Evolutionary conservation across 2,888 invertebrate species (phyloP), one percentile per base, ranked within the genome.

Genomic region (Melipona beecheii): DNA sequence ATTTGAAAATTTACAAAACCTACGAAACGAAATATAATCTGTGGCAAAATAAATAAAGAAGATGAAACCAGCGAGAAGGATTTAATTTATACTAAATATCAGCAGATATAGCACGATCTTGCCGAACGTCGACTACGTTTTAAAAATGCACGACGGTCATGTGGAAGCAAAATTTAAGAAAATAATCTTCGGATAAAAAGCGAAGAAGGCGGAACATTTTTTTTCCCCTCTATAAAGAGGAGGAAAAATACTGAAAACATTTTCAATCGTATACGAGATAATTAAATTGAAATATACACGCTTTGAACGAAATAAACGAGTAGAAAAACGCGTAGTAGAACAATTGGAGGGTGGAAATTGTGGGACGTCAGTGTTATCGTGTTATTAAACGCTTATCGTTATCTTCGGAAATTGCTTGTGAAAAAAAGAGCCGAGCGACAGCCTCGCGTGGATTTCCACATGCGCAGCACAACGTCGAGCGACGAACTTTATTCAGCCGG

Each of bases 401-500:
- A 66, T 71, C 52, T 21, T 6, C 3, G 52, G 43, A 58, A 62
- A 69, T 72, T 62, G 49, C 4, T 50, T 6, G 50, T 27, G 24
- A 52, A 17, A 56, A n/a, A 21, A 31, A 15, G 3, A 58, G 56
- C 19, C 19, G 72, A 24, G 31, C n/a, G 36, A 36, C 21, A 58
- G 15, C n/a, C 43, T 43, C 50, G 58, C 6, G 43, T 1, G 19
- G 50, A 75, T 71, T 70, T 70, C 31, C 54, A 43, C 27, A n/a
- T 49, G 31, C 13, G 3, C 21, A 9, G 21, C 49, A 36, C 24
- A 78, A 52, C 17, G 70, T 15, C 13, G 58, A 43, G 13, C 27
- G 49, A 75, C 54, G 31, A 75, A 71, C 24, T 65, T 56, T n/a
- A 54, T 49, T 83, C 79, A 43, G 4, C 31, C 50, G 68, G 75